Evolutionary conservation across 2,888 invertebrate genomes (phyloP).

Genomic region (Tubulanus polymorphus): DNA sequence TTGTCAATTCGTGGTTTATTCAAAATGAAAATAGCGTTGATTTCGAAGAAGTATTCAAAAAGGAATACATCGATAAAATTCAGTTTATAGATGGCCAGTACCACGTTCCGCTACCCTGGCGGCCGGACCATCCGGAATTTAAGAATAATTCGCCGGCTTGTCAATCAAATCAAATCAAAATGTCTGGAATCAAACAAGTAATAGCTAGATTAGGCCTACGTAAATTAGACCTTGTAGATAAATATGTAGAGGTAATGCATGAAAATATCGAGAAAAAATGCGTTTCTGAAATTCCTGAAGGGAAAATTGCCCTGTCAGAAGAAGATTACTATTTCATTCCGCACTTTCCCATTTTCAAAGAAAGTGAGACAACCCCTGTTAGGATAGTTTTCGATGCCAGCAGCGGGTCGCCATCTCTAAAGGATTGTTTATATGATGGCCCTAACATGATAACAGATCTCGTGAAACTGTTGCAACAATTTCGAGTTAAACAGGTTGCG

Average conservation of each 20-base stretch:
- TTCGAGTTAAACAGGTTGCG: neutral
- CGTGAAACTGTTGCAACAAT: neutral
- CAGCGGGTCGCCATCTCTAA: neutral
- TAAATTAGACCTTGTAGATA: neutral
- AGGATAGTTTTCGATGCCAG: constrained; percentile 1
- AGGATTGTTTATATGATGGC: neutral
- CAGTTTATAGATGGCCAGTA: constrained; percentile 1
- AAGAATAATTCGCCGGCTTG: neutral
- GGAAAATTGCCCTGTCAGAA: neutral
- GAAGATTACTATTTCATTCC: neutral
- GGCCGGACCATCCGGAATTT: neutral
- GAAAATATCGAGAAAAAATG: neutral
- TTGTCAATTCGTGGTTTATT: too few species aligned
- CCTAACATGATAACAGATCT: neutral
- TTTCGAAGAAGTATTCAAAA: neutral
- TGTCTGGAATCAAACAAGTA: neutral
- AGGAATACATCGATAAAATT: neutral
- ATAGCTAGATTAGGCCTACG: neutral
- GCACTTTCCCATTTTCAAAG: neutral
- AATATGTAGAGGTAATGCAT: neutral
- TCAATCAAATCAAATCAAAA: too few species aligned
- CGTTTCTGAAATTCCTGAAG: neutral
- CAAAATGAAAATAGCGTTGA: too few species aligned
- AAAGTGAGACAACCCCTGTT: neutral
- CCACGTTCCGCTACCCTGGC: neutral